Percentiles rank a stretch among this genome's conserved stretches.
phyloP scores from a whole-genome alignment of 1,140 invertebrate genomes.

The Choristoneura fumiferana region DNA sequence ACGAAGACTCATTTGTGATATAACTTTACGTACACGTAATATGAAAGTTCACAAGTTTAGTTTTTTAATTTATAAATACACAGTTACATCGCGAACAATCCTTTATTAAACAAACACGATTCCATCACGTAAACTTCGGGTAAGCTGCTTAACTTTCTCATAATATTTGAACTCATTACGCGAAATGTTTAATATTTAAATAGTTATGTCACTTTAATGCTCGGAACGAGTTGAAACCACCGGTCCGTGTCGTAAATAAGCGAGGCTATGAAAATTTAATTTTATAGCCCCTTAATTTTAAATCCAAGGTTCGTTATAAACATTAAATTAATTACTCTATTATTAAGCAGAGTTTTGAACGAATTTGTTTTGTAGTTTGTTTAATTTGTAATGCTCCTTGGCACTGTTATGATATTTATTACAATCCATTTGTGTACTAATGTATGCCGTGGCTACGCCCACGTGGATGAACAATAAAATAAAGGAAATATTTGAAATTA shows the following conservation, averaged over 20 bases:
- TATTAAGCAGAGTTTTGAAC: not conserved
- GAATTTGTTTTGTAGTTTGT: slow-evolving; percentile 7
- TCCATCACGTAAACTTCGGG: too few relatives aligned
- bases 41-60: too few relatives aligned
- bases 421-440: too few relatives aligned
- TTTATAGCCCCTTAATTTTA: slow-evolving; percentile 13
- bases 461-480: too few relatives aligned
- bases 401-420: too few relatives aligned
- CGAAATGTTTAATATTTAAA: slow-evolving; percentile 6
- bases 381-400: not conserved
- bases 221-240: not conserved
- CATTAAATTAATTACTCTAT: slow-evolving; percentile 8
- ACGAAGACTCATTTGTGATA: too few relatives aligned
- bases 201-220: slow-evolving; percentile 15
- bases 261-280: slow-evolving; percentile 8
- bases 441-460: too few relatives aligned
- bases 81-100: too few relatives aligned
- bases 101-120: too few relatives aligned
- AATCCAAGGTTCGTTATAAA: slow-evolving; percentile 10
- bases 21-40: too few relatives aligned
- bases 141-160: not conserved
- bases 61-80: too few relatives aligned
- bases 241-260: slow-evolving; percentile 6
- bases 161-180: not conserved
- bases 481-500: too few relatives aligned